Evolutionary conservation across 2,797 vertebrate species (phyloP).

Genomic region (Percopsis omiscomaycus): DNA sequence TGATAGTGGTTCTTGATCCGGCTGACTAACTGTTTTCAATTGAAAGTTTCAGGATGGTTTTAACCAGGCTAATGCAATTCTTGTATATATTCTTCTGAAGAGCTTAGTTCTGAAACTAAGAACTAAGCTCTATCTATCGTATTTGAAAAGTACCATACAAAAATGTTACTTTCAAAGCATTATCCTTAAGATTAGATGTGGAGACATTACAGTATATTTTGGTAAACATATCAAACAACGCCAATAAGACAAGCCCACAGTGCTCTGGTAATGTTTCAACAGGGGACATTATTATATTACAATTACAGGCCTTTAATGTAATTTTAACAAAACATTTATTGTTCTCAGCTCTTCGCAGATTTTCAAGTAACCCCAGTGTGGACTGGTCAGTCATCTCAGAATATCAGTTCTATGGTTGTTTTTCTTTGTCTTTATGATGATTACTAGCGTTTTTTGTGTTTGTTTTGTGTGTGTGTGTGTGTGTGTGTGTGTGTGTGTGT

Average conservation of each 20-base stretch:
- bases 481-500: constrained; percentile 17
- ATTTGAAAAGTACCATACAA: no score
- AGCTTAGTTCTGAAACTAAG: no score
- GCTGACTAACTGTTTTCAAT: no score
- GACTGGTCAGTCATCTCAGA: constrained; percentile 24
- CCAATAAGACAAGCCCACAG: constrained; percentile 7
- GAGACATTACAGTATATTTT: no score
- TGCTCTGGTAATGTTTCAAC: constrained; percentile 23
- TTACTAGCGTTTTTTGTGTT: constrained; percentile 8
- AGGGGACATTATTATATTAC: constrained; percentile 10
- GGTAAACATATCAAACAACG: no score
- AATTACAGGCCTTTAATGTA: constrained; percentile 18
- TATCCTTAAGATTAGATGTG: no score
- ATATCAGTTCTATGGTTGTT: constrained; percentile 32
- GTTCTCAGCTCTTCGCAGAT: constrained; percentile 29
- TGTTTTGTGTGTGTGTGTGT: constrained; percentile 14
- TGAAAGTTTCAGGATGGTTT: no score
- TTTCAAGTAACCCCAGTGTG: constrained; percentile 21
- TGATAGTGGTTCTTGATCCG: no score
- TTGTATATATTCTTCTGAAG: no score
- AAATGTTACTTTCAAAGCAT: no score
- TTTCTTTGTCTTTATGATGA: constrained; percentile 38
- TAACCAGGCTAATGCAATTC: no score
- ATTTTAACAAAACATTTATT: constrained; percentile 34
- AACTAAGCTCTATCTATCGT: no score